Percentiles rank a stretch among this genome's conserved stretches.
phyloP scores from a whole-genome alignment of 2,797 vertebrate genomes.

The Alca torda region DNA sequence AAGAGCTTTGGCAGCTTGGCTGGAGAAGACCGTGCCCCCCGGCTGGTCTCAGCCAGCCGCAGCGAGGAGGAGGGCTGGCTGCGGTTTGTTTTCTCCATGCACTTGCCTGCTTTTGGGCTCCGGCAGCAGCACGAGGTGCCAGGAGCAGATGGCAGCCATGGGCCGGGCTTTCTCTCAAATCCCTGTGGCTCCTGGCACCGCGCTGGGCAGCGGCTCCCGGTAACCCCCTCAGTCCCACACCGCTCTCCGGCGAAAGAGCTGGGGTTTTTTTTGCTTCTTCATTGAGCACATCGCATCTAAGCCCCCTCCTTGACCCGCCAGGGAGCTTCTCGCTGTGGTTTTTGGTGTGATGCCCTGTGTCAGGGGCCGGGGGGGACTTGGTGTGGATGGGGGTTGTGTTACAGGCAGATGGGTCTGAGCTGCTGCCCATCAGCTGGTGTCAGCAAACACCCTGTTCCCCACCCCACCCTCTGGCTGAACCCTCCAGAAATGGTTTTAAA shows the following conservation, averaged over 20 bases:
- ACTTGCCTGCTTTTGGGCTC: neutral
- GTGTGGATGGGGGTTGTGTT: neutral
- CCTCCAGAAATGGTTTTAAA: neutral
- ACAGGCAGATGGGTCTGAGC: neutral
- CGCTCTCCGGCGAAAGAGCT: neutral
- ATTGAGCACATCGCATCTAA: neutral
- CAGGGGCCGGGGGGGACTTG: accelerated
- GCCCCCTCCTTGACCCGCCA: accelerated
- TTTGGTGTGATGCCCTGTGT: neutral
- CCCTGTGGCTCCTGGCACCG: conserved; percentile 82
- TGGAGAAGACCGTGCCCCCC: accelerated
- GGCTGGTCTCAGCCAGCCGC: neutral
- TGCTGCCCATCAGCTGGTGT: neutral
- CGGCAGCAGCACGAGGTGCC: conserved; percentile 38
- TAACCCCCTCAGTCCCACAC: neutral
- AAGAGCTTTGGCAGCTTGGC: neutral
- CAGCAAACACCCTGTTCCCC: neutral
- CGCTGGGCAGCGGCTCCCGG: conserved; percentile 57
- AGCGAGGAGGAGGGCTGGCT: neutral
- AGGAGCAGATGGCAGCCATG: conserved; percentile 84
- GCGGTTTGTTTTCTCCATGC: neutral
- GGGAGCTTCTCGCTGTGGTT: accelerated
- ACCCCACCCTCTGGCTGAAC: accelerated
- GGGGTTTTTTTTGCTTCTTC: accelerated
- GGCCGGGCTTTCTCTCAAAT: conserved; percentile 79